Conservation (phyloP, 2,113 vertebrate species). For the Murina feae region DNA sequence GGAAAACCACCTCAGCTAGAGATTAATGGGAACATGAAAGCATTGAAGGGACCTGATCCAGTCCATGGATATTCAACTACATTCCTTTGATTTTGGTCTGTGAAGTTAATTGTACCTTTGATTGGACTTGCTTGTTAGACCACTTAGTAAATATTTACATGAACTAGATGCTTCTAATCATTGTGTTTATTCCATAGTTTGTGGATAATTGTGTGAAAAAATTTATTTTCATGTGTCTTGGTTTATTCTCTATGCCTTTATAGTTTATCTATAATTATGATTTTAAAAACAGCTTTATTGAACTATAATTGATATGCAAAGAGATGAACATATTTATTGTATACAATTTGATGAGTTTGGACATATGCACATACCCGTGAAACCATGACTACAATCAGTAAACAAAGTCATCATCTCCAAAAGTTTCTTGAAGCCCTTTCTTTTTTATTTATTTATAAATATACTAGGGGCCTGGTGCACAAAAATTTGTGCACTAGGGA, state of each 20-base stretch:
- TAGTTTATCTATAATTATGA: background rate
- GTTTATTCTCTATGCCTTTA: background rate
- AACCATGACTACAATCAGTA: background rate
- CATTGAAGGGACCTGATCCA: rapidly evolving
- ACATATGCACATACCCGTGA: background rate
- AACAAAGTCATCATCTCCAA: background rate
- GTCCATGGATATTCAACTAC: rapidly evolving
- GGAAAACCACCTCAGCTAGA: background rate
- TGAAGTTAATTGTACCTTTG: background rate
- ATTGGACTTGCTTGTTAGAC: background rate
- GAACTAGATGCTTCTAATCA: background rate
- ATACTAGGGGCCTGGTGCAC: too few species aligned
- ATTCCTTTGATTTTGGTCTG: background rate
- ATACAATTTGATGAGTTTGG: background rate
- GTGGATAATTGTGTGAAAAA: background rate
- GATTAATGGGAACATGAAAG: background rate
- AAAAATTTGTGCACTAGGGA: too few species aligned
- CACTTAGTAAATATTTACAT: background rate
- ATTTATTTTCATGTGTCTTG: background rate
- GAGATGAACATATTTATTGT: background rate
- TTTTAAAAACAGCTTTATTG: background rate
- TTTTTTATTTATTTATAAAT: too few species aligned
- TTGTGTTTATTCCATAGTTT: background rate
- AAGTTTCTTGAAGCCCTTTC: background rate
- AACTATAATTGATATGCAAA: background rate